These are phyloP conservation scores for Onychostoma macrolepis DNA, from an alignment of 2,113 vertebrate species.

Conservation along the genomic window DNA sequence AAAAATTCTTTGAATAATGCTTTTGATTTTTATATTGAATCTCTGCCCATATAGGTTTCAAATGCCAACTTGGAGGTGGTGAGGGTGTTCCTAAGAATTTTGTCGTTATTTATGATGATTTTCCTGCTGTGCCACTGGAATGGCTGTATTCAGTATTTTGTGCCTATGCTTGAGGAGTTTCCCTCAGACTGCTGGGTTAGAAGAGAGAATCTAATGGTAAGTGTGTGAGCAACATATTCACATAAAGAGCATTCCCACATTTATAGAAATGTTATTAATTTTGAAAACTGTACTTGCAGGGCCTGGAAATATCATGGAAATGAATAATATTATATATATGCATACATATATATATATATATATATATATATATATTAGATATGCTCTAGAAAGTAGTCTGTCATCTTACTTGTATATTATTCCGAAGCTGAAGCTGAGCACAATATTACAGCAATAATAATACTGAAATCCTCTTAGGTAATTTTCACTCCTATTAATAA, in stretches of 20 bases:
- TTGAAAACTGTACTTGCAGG: background rate
- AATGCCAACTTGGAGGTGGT: constrained; percentile 75
- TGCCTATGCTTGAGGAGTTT: constrained; percentile 77
- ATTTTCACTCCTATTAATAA: background rate
- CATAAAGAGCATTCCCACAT: background rate
- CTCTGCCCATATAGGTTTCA: constrained; percentile 67
- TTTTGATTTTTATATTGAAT: background rate
- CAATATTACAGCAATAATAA: background rate
- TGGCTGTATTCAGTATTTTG: constrained; percentile 80
- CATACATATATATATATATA: too few species aligned
- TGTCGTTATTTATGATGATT: constrained; percentile 77
- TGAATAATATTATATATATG: background rate
- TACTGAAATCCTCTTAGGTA: background rate
- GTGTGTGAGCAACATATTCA: background rate
- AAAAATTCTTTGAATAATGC: background rate
- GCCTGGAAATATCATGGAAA: background rate
- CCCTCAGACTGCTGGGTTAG: constrained; percentile 76
- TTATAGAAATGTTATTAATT: background rate
- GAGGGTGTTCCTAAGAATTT: constrained; percentile 71
- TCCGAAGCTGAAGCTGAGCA: background rate
- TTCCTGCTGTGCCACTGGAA: constrained; percentile 80
- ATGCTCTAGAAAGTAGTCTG: background rate
- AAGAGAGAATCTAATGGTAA: constrained; percentile 77
- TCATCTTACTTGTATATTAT: background rate
- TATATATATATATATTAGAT: background rate